Percentiles rank a stretch among this genome's conserved stretches.
These are phyloP conservation scores for Drosophila insularis DNA, from an alignment of 1,140 invertebrate genomes.

Conservation along the genomic window DNA sequence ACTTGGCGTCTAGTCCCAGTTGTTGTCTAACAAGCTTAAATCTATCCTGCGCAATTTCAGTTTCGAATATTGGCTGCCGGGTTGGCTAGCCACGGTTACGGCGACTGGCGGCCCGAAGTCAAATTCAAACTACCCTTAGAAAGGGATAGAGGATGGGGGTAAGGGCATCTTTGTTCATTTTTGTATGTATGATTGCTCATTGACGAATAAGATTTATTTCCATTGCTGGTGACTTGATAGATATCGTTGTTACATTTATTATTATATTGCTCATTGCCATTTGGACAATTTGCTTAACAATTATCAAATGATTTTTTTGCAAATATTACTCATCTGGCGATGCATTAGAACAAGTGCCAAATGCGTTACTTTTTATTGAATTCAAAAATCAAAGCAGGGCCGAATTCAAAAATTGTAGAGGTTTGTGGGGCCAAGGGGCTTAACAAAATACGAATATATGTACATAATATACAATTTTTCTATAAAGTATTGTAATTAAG, in stretches of 20 bases:
- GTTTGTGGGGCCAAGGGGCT: too few relatives aligned
- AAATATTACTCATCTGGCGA: too few relatives aligned
- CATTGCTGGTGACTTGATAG: not conserved
- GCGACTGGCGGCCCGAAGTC: slow-evolving; percentile 72
- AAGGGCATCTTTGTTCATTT: slow-evolving; percentile 3
- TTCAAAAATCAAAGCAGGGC: too few relatives aligned
- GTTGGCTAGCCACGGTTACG: slow-evolving; percentile 41
- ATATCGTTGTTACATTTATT: not conserved
- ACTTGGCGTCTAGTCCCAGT: slow-evolving; percentile 70
- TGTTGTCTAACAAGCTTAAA: slow-evolving; percentile 71
- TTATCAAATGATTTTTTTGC: too few relatives aligned
- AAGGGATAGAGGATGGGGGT: not conserved
- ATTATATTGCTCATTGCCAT: too few relatives aligned
- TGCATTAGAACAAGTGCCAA: too few relatives aligned
- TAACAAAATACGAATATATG: too few relatives aligned
- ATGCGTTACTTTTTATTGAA: too few relatives aligned
- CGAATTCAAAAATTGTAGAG: too few relatives aligned
- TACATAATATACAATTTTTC: too few relatives aligned
- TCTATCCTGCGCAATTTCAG: slow-evolving; percentile 74
- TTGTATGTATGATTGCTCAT: not conserved
- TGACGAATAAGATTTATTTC: slow-evolving; percentile 7
- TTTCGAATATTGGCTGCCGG: slow-evolving; percentile 72
- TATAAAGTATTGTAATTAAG: too few relatives aligned
- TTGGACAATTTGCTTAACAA: too few relatives aligned
- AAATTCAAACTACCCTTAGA: slow-evolving; percentile 24